Evolutionary conservation across 2,797 vertebrate genomes (phyloP).

Genomic region (Thunnus albacares): DNA sequence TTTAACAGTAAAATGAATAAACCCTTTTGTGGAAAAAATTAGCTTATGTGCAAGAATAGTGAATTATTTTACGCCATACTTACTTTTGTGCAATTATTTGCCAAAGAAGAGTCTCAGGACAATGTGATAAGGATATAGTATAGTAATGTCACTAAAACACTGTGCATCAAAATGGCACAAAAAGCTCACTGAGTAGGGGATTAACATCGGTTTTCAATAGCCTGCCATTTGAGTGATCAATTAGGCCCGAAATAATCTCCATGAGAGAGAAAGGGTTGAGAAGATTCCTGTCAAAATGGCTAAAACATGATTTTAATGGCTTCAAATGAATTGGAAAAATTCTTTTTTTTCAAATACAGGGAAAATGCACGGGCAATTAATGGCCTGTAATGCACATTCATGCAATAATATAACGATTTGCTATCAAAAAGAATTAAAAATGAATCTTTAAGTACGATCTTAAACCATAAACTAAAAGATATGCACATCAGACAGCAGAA

Average conservation of each 20-base stretch:
- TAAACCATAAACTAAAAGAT: background rate
- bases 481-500: background rate
- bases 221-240: conserved; percentile 10
- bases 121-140: background rate
- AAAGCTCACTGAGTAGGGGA: background rate
- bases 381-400: background rate
- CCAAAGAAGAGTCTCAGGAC: background rate
- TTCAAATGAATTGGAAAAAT: background rate
- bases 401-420: background rate
- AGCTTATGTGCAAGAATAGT: background rate
- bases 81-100: background rate
- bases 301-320: conserved; percentile 1
- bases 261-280: background rate
- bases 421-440: background rate
- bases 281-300: conserved; percentile 6
- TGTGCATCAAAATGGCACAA: conserved; percentile 19
- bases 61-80: background rate
- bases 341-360: background rate
- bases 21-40: background rate
- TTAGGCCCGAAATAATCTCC: conserved; percentile 11
- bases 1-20: conserved; percentile 2
- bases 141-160: background rate
- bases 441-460: background rate
- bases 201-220: conserved; percentile 16
- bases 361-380: fast-evolving